A percentile compares a stretch with the other conserved stretches of the same genome.
Evolutionary conservation across 2,113 vertebrate species (phyloP).

Genomic region (Redunca redunca): DNA sequence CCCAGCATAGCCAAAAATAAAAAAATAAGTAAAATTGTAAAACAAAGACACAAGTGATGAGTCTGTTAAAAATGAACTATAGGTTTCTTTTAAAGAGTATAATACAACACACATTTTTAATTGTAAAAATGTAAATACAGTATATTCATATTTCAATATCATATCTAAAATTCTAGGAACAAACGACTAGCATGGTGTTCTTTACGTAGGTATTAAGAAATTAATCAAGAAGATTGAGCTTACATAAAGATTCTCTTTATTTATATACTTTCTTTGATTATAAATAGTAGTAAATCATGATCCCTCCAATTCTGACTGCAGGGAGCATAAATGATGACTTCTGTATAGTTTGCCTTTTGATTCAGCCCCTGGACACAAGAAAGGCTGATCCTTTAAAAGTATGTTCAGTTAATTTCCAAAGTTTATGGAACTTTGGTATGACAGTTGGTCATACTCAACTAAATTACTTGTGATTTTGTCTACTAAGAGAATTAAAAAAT

Average conservation of each 20-base stretch:
- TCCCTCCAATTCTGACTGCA: background rate
- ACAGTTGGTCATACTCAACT: background rate
- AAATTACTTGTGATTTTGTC: background rate
- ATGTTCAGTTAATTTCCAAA: background rate
- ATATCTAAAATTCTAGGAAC: background rate
- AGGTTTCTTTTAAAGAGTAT: background rate
- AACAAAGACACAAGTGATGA: background rate
- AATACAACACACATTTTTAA: background rate
- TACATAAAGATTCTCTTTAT: background rate
- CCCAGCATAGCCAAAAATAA: background rate
- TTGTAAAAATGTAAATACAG: background rate
- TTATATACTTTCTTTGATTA: background rate
- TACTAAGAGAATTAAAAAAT: background rate
- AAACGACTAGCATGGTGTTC: background rate
- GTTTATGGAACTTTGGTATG: background rate
- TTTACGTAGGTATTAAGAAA: background rate
- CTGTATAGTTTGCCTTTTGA: background rate
- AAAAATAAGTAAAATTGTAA: background rate
- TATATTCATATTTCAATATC: background rate
- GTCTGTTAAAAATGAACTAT: background rate
- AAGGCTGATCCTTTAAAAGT: background rate
- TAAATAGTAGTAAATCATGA: background rate
- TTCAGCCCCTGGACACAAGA: background rate
- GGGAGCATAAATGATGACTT: background rate
- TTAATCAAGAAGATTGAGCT: background rate